Conservation (phyloP, 2,888 invertebrate species). For the Augochlorella aurata region DNA sequence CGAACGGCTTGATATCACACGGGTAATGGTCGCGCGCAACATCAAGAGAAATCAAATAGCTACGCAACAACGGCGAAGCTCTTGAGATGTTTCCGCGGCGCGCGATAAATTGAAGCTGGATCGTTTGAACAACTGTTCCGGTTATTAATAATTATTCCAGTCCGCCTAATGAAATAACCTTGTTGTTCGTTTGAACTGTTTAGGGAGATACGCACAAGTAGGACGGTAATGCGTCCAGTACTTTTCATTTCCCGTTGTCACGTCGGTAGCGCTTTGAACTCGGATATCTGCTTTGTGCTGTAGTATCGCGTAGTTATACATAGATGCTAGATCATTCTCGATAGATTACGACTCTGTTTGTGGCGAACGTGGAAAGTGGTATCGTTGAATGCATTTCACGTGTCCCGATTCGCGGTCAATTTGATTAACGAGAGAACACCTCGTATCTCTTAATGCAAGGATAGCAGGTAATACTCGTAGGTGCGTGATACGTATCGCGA, state of each 20-base stretch:
- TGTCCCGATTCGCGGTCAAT: neutral
- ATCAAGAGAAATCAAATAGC: too few relatives aligned
- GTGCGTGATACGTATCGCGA: too few relatives aligned
- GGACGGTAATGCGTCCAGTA: slow-evolving; percentile 11
- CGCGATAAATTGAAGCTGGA: slow-evolving; percentile 11
- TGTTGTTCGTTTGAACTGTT: neutral
- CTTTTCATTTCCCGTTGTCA: slow-evolving; percentile 14
- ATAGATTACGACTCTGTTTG: slow-evolving; percentile 55
- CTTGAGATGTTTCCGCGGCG: too few relatives aligned
- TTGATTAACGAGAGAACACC: neutral
- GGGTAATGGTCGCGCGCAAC: too few relatives aligned
- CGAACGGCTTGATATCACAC: too few relatives aligned
- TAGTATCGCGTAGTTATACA: slow-evolving; percentile 31
- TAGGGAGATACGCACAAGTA: slow-evolving; percentile 17
- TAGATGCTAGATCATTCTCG: slow-evolving; percentile 49
- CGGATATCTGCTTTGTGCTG: slow-evolving; percentile 37
- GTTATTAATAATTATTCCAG: too few relatives aligned
- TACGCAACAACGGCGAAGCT: too few relatives aligned
- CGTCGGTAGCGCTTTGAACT: slow-evolving; percentile 40
- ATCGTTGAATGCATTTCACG: slow-evolving; percentile 48
- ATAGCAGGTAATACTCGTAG: neutral
- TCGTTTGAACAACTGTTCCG: neutral
- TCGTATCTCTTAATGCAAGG: too few relatives aligned
- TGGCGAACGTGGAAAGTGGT: slow-evolving; percentile 52
- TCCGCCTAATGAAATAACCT: neutral